Base-by-base conservation (phyloP, 2,797 vertebrate genomes). In the Hemibagrus guttatus region DNA sequence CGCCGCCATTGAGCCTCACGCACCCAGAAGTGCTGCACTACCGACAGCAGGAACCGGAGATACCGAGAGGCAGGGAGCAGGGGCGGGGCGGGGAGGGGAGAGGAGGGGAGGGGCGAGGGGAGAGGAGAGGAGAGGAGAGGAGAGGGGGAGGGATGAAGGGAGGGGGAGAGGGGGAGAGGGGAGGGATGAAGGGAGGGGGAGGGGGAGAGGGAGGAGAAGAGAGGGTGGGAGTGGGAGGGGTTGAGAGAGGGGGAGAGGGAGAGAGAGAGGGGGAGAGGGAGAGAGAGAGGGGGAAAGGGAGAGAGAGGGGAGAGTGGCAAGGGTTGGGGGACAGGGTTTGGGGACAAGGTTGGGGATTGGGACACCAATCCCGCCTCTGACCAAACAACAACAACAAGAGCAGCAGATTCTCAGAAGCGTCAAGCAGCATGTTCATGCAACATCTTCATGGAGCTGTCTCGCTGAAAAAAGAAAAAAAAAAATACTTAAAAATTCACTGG, bases 1-100 rank as follows among this genome's bases (percentile, higher is more conserved):
- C 94, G 96, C 95, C 96, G 97, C 97, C 97, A 98, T 98, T 95
- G 86, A 87, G 79, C 39, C 71, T 42, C 21, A 9, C 84, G 64
- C 86, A 8, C 80, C 42, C n/a, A 66, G 63, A 31, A 66, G 80
- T 71, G 78, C 84, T 76, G 86, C 69, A 78, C n/a, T 59, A n/a
- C 68, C 69, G 71, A 19, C 83, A 71, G 54, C 56, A 8, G 42
- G 80, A 64, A 82, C 84, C 83, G 66, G 39, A 19, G 52, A 59
- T 56, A 59, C 66, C 71, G 81, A 59, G 46, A 74, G 35, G 35
- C 42, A 54, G 23, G 23, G 71, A 58, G 79, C 12, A 26, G 52
- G 46, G 61, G 14, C 26, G 28, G 17, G 26, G 59, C 7, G 46
- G 46, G 46, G 46, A 9, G 46, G 13, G 8, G n/a, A 16, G 75